Evolutionary conservation across 2,888 invertebrate genomes (phyloP).

Genomic region (Prenolepis imparis): DNA sequence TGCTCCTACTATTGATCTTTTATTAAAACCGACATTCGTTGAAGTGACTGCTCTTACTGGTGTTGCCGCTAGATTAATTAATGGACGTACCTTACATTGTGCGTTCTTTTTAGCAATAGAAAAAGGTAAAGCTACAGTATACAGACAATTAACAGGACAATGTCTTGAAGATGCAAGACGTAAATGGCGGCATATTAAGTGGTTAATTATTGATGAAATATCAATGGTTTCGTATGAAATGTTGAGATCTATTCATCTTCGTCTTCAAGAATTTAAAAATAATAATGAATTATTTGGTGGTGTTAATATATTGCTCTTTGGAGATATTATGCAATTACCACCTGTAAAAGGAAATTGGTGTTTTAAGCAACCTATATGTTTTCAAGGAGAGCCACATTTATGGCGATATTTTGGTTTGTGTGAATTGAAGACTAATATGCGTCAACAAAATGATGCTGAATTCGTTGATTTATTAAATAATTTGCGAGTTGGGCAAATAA

Average conservation of each 20-base stretch:
- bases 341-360: too few relatives aligned
- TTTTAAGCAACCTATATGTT: background rate
- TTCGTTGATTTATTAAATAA: too few relatives aligned
- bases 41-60: background rate
- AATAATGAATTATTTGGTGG: too few relatives aligned
- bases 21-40: background rate
- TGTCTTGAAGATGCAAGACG: slow-evolving; percentile 17
- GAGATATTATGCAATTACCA: too few relatives aligned
- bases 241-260: background rate
- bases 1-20: background rate
- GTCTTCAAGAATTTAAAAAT: too few relatives aligned
- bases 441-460: background rate
- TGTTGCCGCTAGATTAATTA: background rate
- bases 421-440: background rate
- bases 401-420: background rate
- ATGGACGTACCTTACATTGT: background rate
- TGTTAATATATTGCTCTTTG: too few relatives aligned
- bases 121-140: background rate
- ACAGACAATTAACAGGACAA: too few relatives aligned
- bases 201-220: slow-evolving; percentile 10
- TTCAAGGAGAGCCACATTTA: background rate
- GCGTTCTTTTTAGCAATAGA: background rate
- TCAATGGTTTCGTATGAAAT: slow-evolving; percentile 9
- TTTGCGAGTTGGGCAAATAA: too few relatives aligned
- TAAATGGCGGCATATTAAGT: slow-evolving; percentile 11